phyloP scores from a whole-genome alignment of 1,140 invertebrate genomes.

The Ips typographus region DNA sequence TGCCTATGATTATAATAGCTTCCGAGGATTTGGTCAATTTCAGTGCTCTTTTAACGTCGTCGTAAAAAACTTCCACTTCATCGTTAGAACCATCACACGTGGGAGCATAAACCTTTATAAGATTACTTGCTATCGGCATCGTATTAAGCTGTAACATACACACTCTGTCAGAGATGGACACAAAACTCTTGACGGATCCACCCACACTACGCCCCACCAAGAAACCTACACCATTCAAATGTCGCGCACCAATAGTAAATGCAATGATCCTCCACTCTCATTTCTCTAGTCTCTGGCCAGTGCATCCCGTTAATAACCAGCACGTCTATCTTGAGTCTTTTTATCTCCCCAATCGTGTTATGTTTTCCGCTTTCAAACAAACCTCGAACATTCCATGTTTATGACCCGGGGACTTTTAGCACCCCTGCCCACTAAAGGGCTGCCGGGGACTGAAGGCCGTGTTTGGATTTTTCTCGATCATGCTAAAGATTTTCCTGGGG shows the following conservation, averaged over 20 bases:
- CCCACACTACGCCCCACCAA: conserved; percentile 3
- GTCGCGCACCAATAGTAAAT: conserved; percentile 18
- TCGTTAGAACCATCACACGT: conserved; percentile 38
- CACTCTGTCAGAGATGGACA: conserved; percentile 5
- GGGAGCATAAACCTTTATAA: conserved; percentile 49
- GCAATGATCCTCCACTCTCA: conserved; percentile 4
- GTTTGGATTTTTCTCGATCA: conserved; percentile 16
- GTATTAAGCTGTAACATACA: too few relatives aligned
- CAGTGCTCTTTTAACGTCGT: conserved; percentile 27
- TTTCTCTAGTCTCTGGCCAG: conserved; percentile 24
- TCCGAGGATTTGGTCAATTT: conserved; percentile 35
- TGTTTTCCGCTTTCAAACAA: conserved; percentile 21
- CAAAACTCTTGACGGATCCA: conserved; percentile 13
- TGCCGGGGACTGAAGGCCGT: conserved; percentile 26
- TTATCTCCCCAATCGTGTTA: conserved; percentile 23
- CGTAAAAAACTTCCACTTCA: conserved; percentile 40
- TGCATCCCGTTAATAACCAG: conserved; percentile 23
- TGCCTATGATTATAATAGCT: conserved; percentile 40
- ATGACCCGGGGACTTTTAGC: conserved; percentile 15
- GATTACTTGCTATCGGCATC: conserved; percentile 33
- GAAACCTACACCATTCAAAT: conserved; percentile 19
- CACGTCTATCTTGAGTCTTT: conserved; percentile 28
- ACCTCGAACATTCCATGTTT: conserved; percentile 12
- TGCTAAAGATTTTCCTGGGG: conserved; percentile 12
- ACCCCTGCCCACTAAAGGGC: conserved; percentile 18